Base-by-base conservation (phyloP, 1,140 invertebrate species). In the Anadara kagoshimensis region DNA sequence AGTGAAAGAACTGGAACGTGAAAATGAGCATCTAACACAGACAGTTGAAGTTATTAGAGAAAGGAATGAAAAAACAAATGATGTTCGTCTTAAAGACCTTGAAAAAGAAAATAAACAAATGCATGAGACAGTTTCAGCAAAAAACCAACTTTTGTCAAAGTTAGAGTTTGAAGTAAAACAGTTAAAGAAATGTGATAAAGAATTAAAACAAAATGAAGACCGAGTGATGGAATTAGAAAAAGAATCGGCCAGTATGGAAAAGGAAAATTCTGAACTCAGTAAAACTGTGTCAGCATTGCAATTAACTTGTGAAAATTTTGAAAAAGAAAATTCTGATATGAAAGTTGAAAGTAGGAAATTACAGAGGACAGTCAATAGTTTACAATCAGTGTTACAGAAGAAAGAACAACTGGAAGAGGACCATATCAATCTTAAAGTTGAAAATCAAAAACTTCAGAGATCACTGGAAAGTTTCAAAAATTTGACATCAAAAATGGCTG, bases 271-370 rank as follows among this genome's bases (percentile, higher is more conserved):
- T 61, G 89, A 90, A 58, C 75, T 91, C 56, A 83, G 86, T 53
- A 86, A 88, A 75, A 83, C 83, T 51, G 41, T 85, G 18, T 73
- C 84, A 45, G 85, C 88, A 18, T 78, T 90, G 45, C 79, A 87
- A 59, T 81, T 90, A 61, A 84, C 84, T 22, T 87, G 84, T 85
- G 88, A 90, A 63, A 88, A 88, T 67, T 84, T 87, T 66, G 88
- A 90, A 57, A 92, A 92, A 53, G 95, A 97, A 87, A 85, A 83
- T 64, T 87, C 86, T 43, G 87, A 88, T 75, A 62, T 91, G 26
- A 89, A 91, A 73, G 87, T 88, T 43, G 91, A 91, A 76, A 91
- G 91, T 76, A 84, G 84, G 56, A 91, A 91, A 61, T 77, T 91
- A 49, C 76, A 86, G 41, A 87, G 87, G 73, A 89, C 85, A 7